Evolutionary conservation across 2,113 vertebrate species (phyloP).

Genomic region (Neogobius melanostomus): DNA sequence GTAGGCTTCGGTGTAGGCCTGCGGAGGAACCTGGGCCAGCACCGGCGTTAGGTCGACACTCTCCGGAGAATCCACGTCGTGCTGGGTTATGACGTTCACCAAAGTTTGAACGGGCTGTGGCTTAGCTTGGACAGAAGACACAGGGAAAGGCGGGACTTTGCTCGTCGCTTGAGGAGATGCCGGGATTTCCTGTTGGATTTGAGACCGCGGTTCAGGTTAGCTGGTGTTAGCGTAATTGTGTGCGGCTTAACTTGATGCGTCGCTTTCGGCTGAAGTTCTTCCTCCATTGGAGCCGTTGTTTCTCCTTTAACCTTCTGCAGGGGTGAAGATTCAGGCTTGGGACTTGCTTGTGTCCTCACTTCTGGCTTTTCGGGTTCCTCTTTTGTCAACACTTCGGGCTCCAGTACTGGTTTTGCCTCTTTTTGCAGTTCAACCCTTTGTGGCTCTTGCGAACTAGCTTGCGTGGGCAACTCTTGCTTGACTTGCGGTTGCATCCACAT

Average conservation of each 20-base stretch:
- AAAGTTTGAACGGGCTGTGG: constrained; percentile 31
- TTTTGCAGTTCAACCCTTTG: constrained; percentile 1
- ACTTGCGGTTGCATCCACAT: background rate
- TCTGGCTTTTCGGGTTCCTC: constrained; percentile 4
- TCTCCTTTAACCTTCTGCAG: background rate
- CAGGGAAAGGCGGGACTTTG: constrained; percentile 1
- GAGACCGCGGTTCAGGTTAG: constrained; percentile 2
- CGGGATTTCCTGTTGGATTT: constrained; percentile 8
- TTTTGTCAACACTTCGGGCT: constrained; percentile 27
- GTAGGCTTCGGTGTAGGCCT: constrained; percentile 75
- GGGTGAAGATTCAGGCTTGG: background rate
- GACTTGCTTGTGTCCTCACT: background rate
- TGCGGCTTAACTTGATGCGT: background rate
- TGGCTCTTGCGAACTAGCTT: background rate
- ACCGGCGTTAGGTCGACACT: constrained; percentile 45
- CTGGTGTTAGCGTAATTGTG: constrained; percentile 21
- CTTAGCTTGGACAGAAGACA: constrained; percentile 23
- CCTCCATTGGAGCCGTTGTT: background rate
- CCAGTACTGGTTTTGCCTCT: background rate
- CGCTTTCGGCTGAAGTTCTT: constrained; percentile 5
- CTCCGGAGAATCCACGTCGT: constrained; percentile 51
- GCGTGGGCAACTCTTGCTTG: background rate
- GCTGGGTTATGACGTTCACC: constrained; percentile 32
- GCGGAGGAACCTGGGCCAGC: constrained; percentile 63
- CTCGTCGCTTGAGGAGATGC: constrained; percentile 19